These are phyloP conservation scores for Silurus meridionalis DNA, from an alignment of 2,113 vertebrate species.

Conservation along the genomic window DNA sequence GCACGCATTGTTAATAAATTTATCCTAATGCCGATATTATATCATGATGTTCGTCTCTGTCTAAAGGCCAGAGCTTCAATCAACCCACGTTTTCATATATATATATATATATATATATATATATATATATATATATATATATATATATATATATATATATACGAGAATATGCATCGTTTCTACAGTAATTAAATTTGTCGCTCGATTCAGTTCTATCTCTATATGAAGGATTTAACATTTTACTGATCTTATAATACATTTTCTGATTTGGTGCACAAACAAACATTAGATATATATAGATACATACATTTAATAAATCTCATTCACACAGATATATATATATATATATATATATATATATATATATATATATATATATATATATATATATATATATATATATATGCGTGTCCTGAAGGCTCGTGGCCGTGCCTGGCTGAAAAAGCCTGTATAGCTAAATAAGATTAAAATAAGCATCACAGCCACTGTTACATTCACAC, in stretches of 20 bases:
- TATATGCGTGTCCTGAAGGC: slow-evolving; percentile 39
- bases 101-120: too few species aligned
- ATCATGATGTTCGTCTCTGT: not conserved
- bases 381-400: not conserved
- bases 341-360: slow-evolving; percentile 77
- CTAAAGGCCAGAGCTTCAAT: not conserved
- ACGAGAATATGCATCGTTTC: not conserved
- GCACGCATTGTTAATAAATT: not conserved
- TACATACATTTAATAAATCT: slow-evolving; percentile 18
- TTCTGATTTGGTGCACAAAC: not conserved
- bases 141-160: not conserved
- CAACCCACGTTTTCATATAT: not conserved
- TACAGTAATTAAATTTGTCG: not conserved
- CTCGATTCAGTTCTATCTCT: not conserved
- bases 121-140: too few species aligned
- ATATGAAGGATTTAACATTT: slow-evolving; percentile 14
- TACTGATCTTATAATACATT: not conserved
- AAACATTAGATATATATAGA: slow-evolving; percentile 1
- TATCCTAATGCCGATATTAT: not conserved
- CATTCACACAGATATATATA: not conserved
- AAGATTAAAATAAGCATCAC: slow-evolving; percentile 73
- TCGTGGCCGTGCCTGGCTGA: slow-evolving; percentile 45
- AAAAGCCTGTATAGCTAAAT: slow-evolving; percentile 65
- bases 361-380: not conserved
- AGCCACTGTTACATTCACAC: slow-evolving; percentile 64